phyloP scores from a whole-genome alignment of 2,113 vertebrate species.

The Rallus limicola region DNA sequence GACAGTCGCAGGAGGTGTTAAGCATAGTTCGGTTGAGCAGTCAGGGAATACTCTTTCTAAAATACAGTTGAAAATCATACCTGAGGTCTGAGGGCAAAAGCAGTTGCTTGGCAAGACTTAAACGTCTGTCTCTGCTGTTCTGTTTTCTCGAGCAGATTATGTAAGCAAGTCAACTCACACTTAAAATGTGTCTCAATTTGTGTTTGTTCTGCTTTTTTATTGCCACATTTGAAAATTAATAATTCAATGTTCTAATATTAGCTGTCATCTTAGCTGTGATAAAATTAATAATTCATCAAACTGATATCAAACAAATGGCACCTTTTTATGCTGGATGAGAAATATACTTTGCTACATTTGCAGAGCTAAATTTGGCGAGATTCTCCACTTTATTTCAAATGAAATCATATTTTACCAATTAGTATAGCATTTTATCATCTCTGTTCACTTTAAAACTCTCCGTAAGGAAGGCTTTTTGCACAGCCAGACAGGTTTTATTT shows the following conservation, averaged over 20 bases:
- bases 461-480: not conserved
- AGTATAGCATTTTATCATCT: constrained; percentile 45
- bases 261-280: constrained; percentile 89
- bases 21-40: not conserved
- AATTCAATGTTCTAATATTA: constrained; percentile 94
- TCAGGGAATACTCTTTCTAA: not conserved
- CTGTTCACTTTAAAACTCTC: constrained; percentile 31
- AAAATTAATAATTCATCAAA: constrained; percentile 93
- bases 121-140: constrained; percentile 40
- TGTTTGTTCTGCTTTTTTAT: constrained; percentile 81
- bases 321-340: constrained; percentile 77
- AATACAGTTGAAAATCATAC: constrained; percentile 22
- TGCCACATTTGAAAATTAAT: constrained; percentile 86
- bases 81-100: constrained; percentile 9
- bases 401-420: constrained; percentile 65
- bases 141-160: constrained; percentile 64
- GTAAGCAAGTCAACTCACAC: constrained; percentile 62
- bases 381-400: constrained; percentile 64
- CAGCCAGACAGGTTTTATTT: not conserved
- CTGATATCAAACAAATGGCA: constrained; percentile 85
- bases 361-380: constrained; percentile 55
- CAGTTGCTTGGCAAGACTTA: constrained; percentile 41
- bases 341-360: constrained; percentile 55
- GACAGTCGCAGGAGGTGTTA: not conserved
- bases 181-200: constrained; percentile 72